These are phyloP conservation scores for Thalpophila matura DNA, from an alignment of 2,888 invertebrate genomes.

Conservation along the genomic window DNA sequence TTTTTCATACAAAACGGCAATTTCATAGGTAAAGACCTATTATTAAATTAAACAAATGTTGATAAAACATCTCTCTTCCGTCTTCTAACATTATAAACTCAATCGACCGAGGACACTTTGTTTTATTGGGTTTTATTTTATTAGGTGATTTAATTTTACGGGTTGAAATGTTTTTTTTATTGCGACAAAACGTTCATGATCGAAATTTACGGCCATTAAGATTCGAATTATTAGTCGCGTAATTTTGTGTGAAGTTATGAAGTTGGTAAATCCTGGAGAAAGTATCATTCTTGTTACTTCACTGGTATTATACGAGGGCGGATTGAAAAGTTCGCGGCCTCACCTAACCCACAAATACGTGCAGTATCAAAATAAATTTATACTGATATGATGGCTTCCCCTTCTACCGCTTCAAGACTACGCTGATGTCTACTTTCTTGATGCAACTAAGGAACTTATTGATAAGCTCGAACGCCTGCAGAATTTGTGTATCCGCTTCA, in stretches of 20 bases:
- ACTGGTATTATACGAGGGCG: constrained; percentile 16
- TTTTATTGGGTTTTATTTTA: constrained; percentile 44
- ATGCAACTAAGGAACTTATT: no score
- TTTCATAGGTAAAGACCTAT: no score
- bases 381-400: no score
- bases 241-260: constrained; percentile 38
- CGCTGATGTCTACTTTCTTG: no score
- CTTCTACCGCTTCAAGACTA: no score
- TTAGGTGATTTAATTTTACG: constrained; percentile 45
- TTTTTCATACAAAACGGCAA: no score
- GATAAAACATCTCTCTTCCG: constrained; percentile 22
- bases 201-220: constrained; percentile 39
- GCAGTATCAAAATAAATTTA: no score
- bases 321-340: no score
- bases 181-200: constrained; percentile 40
- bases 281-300: constrained; percentile 31
- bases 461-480: no score
- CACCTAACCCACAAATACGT: no score
- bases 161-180: constrained; percentile 48
- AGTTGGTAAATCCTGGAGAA: constrained; percentile 38
- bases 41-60: constrained; percentile 26
- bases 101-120: constrained; percentile 26
- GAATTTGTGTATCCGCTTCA: no score
- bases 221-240: constrained; percentile 47
- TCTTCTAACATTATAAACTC: constrained; percentile 20